Conservation (phyloP, 1,140 invertebrate genomes). For the Lasaia peninsularis region DNA sequence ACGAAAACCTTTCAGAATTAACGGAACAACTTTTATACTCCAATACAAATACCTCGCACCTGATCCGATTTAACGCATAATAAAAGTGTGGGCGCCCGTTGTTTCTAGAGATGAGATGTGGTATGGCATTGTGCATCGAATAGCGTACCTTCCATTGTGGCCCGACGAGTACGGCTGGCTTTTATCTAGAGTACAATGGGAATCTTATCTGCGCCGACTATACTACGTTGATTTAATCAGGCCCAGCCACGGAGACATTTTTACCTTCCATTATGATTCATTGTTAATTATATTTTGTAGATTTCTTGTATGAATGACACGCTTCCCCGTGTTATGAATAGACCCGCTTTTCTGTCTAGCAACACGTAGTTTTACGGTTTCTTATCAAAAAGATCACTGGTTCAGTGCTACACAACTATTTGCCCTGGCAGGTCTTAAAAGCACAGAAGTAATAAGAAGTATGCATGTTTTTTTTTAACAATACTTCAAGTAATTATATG, state of each 20-base stretch:
- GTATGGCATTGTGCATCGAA: slow-evolving; percentile 60
- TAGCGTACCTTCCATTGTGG: slow-evolving; percentile 43
- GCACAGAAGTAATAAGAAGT: no score
- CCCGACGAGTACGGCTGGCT: slow-evolving; percentile 29
- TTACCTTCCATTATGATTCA: neutral
- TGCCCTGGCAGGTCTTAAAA: no score
- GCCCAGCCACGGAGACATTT: slow-evolving; percentile 22
- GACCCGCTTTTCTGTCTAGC: no score
- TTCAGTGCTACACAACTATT: no score
- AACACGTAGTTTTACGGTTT: no score
- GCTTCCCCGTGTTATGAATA: no score
- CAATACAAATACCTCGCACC: slow-evolving; percentile 21
- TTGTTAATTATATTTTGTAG: no score
- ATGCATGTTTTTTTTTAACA: no score
- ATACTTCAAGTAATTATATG: no score
- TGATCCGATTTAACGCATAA: slow-evolving; percentile 59
- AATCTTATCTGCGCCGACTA: slow-evolving; percentile 53
- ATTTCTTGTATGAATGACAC: neutral
- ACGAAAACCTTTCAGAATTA: neutral
- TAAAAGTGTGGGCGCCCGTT: slow-evolving; percentile 59
- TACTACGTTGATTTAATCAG: slow-evolving; percentile 54
- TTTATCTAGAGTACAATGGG: slow-evolving; percentile 57
- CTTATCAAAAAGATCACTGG: no score
- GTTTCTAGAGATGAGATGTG: slow-evolving; percentile 59
- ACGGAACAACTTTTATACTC: neutral